Evolutionary conservation across 2,113 vertebrate genomes (phyloP).

Genomic region (Notothenia coriiceps): DNA sequence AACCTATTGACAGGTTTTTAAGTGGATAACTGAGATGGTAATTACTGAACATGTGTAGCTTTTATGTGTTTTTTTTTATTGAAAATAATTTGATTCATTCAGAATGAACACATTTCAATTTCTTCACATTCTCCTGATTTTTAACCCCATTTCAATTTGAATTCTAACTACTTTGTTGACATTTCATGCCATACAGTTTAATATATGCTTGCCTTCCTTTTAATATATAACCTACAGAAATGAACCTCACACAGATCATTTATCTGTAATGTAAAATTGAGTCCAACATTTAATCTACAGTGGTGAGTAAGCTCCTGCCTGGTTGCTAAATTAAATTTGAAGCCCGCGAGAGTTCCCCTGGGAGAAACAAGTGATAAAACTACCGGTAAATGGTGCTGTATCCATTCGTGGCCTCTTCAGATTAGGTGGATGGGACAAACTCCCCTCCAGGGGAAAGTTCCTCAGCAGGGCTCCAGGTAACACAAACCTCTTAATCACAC

Average conservation of each 20-base stretch:
- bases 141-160: background rate
- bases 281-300: slow-evolving; percentile 45
- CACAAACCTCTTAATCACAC: slow-evolving; percentile 89
- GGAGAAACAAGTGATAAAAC: slow-evolving; percentile 71
- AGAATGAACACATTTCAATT: background rate
- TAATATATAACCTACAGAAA: background rate
- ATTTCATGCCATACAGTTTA: background rate
- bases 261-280: slow-evolving; percentile 26
- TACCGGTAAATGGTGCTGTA: slow-evolving; percentile 67
- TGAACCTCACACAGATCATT: slow-evolving; percentile 18
- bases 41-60: slow-evolving; percentile 34
- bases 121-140: background rate
- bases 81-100: background rate
- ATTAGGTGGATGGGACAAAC: slow-evolving; percentile 85
- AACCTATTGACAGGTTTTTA: slow-evolving; percentile 74
- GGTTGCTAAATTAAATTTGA: slow-evolving; percentile 72
- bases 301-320: slow-evolving; percentile 40
- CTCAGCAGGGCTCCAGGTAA: slow-evolving; percentile 90
- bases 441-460: slow-evolving; percentile 83
- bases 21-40: slow-evolving; percentile 34
- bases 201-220: background rate
- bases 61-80: slow-evolving; percentile 27
- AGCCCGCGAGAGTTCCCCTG: slow-evolving; percentile 51
- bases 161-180: background rate
- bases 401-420: slow-evolving; percentile 80